Percentiles rank a stretch among this genome's conserved stretches.
Evolutionary conservation across 2,797 vertebrate genomes (phyloP).

Genomic region (Cynodonichthys magdalenae): DNA sequence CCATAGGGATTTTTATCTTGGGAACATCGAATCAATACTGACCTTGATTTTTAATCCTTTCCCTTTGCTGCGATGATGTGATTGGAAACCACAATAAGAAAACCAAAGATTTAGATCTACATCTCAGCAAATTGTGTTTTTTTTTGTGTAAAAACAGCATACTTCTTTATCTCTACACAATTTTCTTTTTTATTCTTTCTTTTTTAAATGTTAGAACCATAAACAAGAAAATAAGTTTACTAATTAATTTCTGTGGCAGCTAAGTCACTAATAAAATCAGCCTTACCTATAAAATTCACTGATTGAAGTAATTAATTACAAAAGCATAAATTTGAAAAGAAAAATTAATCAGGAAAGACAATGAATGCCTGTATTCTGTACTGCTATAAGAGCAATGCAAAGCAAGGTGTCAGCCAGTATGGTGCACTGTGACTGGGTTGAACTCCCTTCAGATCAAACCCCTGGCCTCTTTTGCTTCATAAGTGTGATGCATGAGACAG

Average conservation of each 20-base stretch:
- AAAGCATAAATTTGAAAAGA: background rate
- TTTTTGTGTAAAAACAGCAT: background rate
- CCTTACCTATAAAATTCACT: background rate
- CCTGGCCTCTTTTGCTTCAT: slow-evolving; percentile 46
- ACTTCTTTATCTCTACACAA: background rate
- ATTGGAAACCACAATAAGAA: background rate
- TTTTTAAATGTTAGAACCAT: background rate
- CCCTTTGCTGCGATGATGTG: no score
- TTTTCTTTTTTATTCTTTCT: background rate
- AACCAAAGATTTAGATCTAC: background rate
- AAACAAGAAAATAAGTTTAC: background rate
- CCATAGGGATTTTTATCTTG: background rate
- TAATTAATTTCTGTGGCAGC: background rate
- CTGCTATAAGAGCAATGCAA: slow-evolving; percentile 13
- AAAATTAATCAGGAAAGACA: background rate
- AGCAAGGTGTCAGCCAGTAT: slow-evolving; percentile 31
- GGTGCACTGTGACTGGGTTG: slow-evolving; percentile 29
- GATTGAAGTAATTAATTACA: background rate
- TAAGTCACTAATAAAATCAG: background rate
- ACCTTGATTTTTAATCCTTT: background rate
- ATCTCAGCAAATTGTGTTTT: background rate
- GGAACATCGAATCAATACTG: background rate
- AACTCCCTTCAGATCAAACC: slow-evolving; percentile 46
- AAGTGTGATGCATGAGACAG: slow-evolving; percentile 52
- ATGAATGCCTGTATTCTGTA: background rate